Conservation (phyloP, 2,797 vertebrate species). For the Trachurus trachurus region DNA sequence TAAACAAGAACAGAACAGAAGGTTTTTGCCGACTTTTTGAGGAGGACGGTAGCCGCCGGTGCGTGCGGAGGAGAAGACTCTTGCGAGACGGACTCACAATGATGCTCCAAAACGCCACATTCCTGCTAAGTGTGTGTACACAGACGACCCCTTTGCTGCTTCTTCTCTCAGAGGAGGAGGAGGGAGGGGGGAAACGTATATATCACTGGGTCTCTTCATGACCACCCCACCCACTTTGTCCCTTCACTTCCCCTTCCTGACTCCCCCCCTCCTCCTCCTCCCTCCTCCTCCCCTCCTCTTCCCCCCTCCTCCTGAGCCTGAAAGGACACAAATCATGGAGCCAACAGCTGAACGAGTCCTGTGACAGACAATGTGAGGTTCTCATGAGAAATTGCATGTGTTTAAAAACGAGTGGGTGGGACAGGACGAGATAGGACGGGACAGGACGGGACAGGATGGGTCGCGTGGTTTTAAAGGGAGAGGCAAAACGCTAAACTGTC, state of each 20-base stretch:
- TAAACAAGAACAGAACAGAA: neutral
- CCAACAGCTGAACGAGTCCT: constrained; percentile 71
- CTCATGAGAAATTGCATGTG: constrained; percentile 54
- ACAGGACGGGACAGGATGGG: neutral
- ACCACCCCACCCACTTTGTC: constrained; percentile 17
- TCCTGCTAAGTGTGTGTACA: constrained; percentile 37
- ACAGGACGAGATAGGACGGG: neutral
- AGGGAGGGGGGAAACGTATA: constrained; percentile 14
- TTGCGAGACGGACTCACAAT: neutral
- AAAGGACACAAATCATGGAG: constrained; percentile 61
- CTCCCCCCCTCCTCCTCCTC: neutral
- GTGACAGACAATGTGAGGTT: constrained; percentile 54
- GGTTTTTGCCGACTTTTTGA: constrained; percentile 25
- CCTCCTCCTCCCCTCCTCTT: neutral
- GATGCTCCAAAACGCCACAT: constrained; percentile 20
- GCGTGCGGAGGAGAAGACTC: neutral
- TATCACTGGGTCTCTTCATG: constrained; percentile 9
- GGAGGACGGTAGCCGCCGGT: constrained; percentile 14
- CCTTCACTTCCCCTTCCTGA: constrained; percentile 40
- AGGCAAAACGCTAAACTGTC: neutral
- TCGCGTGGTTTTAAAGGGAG: neutral
- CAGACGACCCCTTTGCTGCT: neutral
- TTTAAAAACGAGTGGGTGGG: constrained; percentile 19
- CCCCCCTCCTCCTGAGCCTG: neutral
- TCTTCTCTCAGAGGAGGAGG: neutral